Percentiles rank a stretch among this genome's conserved stretches.
Evolutionary conservation across 2,797 vertebrate species (phyloP).

Genomic region (Microctenopoma lineatum): DNA sequence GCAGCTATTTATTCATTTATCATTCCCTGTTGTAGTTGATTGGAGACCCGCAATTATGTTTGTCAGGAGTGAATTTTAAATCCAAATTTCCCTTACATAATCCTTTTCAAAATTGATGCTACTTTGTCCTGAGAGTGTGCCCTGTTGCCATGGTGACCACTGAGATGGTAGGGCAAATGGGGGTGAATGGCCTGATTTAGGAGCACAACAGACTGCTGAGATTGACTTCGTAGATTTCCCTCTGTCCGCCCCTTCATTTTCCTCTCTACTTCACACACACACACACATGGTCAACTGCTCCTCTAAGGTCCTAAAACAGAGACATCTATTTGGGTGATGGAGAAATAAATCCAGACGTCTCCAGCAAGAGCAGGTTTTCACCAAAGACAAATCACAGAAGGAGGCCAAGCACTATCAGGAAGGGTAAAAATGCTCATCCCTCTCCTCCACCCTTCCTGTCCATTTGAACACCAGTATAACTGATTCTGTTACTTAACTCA

Average conservation of each 20-base stretch:
- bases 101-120: constrained; percentile 57
- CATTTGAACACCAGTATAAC: too few species aligned
- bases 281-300: constrained; percentile 6
- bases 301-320: constrained; percentile 36
- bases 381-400: constrained; percentile 42
- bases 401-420: constrained; percentile 18
- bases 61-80: constrained; percentile 51
- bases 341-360: constrained; percentile 29
- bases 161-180: constrained; percentile 64
- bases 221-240: constrained; percentile 35
- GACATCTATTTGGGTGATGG: constrained; percentile 28
- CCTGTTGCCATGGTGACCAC: constrained; percentile 67
- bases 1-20: constrained; percentile 40
- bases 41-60: constrained; percentile 44
- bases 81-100: constrained; percentile 59
- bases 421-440: constrained; percentile 3
- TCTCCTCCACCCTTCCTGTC: not conserved
- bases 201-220: constrained; percentile 41
- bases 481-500: too few species aligned
- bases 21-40: constrained; percentile 28
- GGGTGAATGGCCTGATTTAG: constrained; percentile 44
- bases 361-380: constrained; percentile 19
- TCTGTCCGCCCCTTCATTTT: constrained; percentile 18
- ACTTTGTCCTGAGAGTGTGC: constrained; percentile 61
- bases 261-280: not conserved